Conservation (phyloP, 2,888 invertebrate genomes). For the Mimumesa dahlbomi region DNA sequence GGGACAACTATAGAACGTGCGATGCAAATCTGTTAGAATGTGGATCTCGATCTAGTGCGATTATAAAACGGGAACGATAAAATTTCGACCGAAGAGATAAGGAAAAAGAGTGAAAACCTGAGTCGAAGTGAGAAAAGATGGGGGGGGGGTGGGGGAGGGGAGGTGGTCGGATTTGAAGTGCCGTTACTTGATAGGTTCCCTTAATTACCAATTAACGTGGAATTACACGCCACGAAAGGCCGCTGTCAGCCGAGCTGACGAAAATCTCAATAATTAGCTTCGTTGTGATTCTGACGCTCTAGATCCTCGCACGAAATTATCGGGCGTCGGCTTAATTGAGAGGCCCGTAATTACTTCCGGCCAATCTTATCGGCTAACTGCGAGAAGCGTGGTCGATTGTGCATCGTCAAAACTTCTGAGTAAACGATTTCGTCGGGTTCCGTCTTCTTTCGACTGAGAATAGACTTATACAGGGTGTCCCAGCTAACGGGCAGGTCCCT, state of each 20-base stretch:
- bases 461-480: too few species aligned
- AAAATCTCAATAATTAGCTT: constrained; percentile 70
- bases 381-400: constrained; percentile 14
- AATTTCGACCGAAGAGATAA: too few species aligned
- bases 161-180: too few species aligned
- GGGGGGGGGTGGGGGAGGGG: constrained; percentile 8
- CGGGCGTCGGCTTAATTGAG: constrained; percentile 57
- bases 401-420: neutral
- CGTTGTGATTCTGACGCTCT: constrained; percentile 55
- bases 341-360: constrained; percentile 57
- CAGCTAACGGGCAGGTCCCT: too few species aligned
- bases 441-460: too few species aligned
- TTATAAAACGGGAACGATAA: too few species aligned
- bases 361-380: constrained; percentile 50
- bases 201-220: constrained; percentile 73
- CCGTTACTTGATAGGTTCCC: constrained; percentile 47
- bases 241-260: constrained; percentile 50
- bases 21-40: too few species aligned
- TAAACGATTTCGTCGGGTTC: too few species aligned
- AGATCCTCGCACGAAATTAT: constrained; percentile 60
- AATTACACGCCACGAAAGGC: constrained; percentile 63
- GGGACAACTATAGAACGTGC: too few species aligned
- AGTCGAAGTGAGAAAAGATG: constrained; percentile 5
- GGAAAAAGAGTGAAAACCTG: too few species aligned
- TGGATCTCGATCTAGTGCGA: too few species aligned